Conservation (phyloP, 2,888 invertebrate species). For the Antitype chi region DNA sequence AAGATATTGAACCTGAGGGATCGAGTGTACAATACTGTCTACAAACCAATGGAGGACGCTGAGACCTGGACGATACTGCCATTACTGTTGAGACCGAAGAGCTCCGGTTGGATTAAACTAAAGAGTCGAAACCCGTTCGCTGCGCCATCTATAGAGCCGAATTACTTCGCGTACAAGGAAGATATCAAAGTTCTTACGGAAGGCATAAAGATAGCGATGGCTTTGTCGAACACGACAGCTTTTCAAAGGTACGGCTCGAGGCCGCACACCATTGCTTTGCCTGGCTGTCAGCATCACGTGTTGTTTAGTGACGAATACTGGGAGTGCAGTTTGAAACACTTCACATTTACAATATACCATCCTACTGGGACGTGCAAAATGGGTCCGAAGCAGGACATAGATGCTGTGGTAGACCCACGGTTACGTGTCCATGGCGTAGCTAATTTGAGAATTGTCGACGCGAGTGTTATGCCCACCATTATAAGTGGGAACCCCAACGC, state of each 20-base stretch:
- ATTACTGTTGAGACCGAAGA: constrained; percentile 95
- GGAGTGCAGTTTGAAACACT: constrained; percentile 96
- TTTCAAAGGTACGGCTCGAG: constrained; percentile 95
- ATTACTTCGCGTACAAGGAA: constrained; percentile 96
- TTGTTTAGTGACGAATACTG: constrained; percentile 96
- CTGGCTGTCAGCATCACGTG: constrained; percentile 94
- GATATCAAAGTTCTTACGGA: constrained; percentile 95
- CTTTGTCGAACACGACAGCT: constrained; percentile 94
- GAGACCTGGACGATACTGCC: constrained; percentile 97
- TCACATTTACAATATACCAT: constrained; percentile 96
- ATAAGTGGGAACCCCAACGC: constrained; percentile 98
- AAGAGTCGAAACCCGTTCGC: constrained; percentile 95
- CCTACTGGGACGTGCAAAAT: constrained; percentile 96
- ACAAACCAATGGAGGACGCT: constrained; percentile 94
- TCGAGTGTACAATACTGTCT: constrained; percentile 95
- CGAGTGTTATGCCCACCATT: constrained; percentile 97
- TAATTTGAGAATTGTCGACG: constrained; percentile 95
- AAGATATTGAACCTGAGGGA: constrained; percentile 94
- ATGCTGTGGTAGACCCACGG: constrained; percentile 95
- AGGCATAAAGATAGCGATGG: constrained; percentile 96
- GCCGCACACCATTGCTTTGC: constrained; percentile 95
- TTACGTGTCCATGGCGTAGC: constrained; percentile 94
- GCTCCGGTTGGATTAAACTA: constrained; percentile 96
- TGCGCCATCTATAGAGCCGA: constrained; percentile 96
- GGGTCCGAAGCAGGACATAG: constrained; percentile 94